Conservation (phyloP, 2,797 vertebrate genomes). For the Lindbergichthys nudifrons region DNA sequence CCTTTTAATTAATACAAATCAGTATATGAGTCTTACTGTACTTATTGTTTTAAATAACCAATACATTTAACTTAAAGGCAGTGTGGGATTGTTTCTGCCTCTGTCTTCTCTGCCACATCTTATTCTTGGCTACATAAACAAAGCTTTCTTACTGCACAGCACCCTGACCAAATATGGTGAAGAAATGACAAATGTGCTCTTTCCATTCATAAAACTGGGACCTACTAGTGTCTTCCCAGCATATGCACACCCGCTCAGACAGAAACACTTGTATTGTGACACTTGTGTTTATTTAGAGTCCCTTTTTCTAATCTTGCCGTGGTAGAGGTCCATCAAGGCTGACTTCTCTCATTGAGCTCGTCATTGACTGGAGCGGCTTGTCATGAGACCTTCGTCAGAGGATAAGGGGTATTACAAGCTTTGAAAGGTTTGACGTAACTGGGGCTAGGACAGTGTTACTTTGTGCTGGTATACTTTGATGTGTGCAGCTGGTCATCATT, state of each 20-base stretch:
- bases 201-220: slow-evolving; percentile 83
- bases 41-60: slow-evolving; percentile 55
- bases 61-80: slow-evolving; percentile 44
- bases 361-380: slow-evolving; percentile 84
- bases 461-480: slow-evolving; percentile 70
- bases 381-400: slow-evolving; percentile 86
- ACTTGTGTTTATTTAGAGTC: slow-evolving; percentile 52
- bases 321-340: slow-evolving; percentile 62
- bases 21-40: slow-evolving; percentile 21
- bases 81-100: slow-evolving; percentile 54
- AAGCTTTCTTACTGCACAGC: slow-evolving; percentile 71
- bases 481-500: slow-evolving; percentile 61
- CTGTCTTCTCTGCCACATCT: slow-evolving; percentile 69
- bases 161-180: slow-evolving; percentile 85
- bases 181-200: slow-evolving; percentile 80
- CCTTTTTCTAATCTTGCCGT: slow-evolving; percentile 63
- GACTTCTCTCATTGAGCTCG: slow-evolving; percentile 74
- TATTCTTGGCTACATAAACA: slow-evolving; percentile 80
- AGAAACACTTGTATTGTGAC: slow-evolving; percentile 36
- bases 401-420: slow-evolving; percentile 88
- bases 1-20: slow-evolving; percentile 19
- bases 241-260: slow-evolving; percentile 7
- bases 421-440: slow-evolving; percentile 86
- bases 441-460: slow-evolving; percentile 70
- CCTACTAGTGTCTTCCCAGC: slow-evolving; percentile 54